These are phyloP conservation scores for Sebastes alutus DNA, from an alignment of 2,797 vertebrate genomes.

Conservation along the genomic window DNA sequence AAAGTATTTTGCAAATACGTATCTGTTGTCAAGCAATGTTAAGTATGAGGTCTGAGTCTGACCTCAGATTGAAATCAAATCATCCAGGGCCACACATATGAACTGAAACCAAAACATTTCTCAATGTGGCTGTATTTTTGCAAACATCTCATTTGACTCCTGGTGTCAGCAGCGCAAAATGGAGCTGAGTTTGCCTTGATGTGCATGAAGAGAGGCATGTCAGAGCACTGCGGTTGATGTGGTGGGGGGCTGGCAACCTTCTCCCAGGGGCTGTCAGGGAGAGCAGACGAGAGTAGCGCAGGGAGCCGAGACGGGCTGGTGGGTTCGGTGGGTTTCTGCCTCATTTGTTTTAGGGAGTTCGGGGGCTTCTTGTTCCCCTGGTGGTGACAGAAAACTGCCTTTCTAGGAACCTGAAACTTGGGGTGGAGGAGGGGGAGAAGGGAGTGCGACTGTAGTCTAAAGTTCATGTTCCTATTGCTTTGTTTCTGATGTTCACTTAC, in stretches of 20 bases:
- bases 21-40: not conserved
- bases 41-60: slow-evolving; percentile 28
- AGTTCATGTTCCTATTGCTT: slow-evolving; percentile 12
- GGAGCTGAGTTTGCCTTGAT: slow-evolving; percentile 45
- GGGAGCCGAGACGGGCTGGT: slow-evolving; percentile 59
- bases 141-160: slow-evolving; percentile 35
- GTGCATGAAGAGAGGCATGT: slow-evolving; percentile 52
- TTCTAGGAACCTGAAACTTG: slow-evolving; percentile 80
- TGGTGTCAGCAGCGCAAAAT: not conserved
- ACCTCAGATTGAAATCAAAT: slow-evolving; percentile 64
- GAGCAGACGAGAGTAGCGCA: slow-evolving; percentile 49
- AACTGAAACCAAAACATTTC: slow-evolving; percentile 30
- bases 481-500: slow-evolving; percentile 19
- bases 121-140: slow-evolving; percentile 20
- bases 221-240: slow-evolving; percentile 67
- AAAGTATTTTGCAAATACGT: not conserved
- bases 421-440: slow-evolving; percentile 24
- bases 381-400: slow-evolving; percentile 58
- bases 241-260: slow-evolving; percentile 66
- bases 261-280: slow-evolving; percentile 62
- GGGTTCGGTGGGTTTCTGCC: slow-evolving; percentile 72
- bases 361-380: slow-evolving; percentile 54
- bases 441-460: not conserved
- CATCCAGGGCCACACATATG: not conserved
- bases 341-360: slow-evolving; percentile 40